These are phyloP conservation scores for Rhinatrema bivittatum DNA, from an alignment of 2,797 vertebrate genomes.

Conservation along the genomic window DNA sequence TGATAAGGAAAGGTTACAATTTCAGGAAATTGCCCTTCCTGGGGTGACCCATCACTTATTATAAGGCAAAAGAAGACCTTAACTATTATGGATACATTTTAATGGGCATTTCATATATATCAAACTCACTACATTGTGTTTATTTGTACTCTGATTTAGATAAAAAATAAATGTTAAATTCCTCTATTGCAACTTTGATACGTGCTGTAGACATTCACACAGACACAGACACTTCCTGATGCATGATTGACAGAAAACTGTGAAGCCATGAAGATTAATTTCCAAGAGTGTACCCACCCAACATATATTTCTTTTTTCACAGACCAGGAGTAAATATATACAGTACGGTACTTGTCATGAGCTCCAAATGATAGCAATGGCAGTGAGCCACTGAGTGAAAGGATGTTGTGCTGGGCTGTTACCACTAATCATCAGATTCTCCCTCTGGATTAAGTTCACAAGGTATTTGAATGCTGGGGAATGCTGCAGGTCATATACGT, in stretches of 20 bases:
- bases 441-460: conserved; percentile 10
- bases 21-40: conserved; percentile 3
- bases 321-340: conserved; percentile 20
- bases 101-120: conserved; percentile 13
- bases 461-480: not conserved
- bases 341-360: conserved; percentile 10
- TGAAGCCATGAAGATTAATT: conserved; percentile 19
- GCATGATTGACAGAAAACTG: conserved; percentile 33
- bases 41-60: not conserved
- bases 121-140: conserved; percentile 13
- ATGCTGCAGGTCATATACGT: not conserved
- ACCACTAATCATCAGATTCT: conserved; percentile 12
- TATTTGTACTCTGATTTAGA: conserved; percentile 9
- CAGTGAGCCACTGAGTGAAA: conserved; percentile 4
- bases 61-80: conserved; percentile 5
- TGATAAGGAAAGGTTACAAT: conserved; percentile 19
- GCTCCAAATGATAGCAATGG: conserved; percentile 4
- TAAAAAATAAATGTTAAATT: conserved; percentile 24
- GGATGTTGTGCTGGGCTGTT: conserved; percentile 4
- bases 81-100: conserved; percentile 9
- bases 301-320: conserved; percentile 6
- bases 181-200: conserved; percentile 19
- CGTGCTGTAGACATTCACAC: conserved; percentile 43
- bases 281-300: conserved; percentile 28
- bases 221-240: conserved; percentile 25